Evolutionary conservation across 1,140 invertebrate genomes (phyloP).

Genomic region (Bombus balteatus): DNA sequence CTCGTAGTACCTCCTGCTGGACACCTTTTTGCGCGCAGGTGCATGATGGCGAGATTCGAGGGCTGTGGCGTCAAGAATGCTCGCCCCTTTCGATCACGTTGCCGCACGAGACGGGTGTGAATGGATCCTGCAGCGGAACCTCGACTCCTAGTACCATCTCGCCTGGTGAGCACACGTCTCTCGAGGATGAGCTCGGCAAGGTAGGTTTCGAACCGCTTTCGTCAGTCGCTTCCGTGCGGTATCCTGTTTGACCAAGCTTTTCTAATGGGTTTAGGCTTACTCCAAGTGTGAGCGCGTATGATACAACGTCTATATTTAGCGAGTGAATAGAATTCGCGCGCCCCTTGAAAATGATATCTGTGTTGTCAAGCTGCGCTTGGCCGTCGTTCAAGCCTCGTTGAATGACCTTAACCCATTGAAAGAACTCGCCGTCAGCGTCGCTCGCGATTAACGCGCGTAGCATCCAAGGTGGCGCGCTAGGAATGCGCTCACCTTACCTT

Average conservation of each 20-base stretch:
- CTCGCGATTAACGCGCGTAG: conserved; percentile 21
- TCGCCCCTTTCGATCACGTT: conserved; percentile 81
- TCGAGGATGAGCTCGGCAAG: conserved; percentile 84
- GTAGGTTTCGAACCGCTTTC: conserved; percentile 60
- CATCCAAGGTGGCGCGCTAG: background rate
- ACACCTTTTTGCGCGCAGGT: conserved; percentile 68
- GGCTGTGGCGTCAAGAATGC: conserved; percentile 77
- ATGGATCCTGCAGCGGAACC: conserved; percentile 82
- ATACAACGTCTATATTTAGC: conserved; percentile 65
- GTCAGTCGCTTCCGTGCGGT: too few species aligned
- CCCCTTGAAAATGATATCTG: conserved; percentile 45
- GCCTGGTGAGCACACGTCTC: conserved; percentile 82
- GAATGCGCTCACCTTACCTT: conserved; percentile 3
- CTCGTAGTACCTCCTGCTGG: conserved; percentile 56
- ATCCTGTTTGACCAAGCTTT: background rate
- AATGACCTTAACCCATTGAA: conserved; percentile 70
- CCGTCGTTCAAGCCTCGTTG: conserved; percentile 66
- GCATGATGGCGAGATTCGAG: conserved; percentile 73
- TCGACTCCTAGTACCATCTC: conserved; percentile 86
- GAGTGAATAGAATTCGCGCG: conserved; percentile 51
- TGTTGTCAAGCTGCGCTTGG: conserved; percentile 61
- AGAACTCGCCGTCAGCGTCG: conserved; percentile 30
- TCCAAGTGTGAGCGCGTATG: conserved; percentile 10
- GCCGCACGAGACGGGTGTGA: conserved; percentile 77
- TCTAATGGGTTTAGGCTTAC: background rate